Evolutionary conservation across 1,140 invertebrate genomes (phyloP).

Genomic region (Lithobius niger): DNA sequence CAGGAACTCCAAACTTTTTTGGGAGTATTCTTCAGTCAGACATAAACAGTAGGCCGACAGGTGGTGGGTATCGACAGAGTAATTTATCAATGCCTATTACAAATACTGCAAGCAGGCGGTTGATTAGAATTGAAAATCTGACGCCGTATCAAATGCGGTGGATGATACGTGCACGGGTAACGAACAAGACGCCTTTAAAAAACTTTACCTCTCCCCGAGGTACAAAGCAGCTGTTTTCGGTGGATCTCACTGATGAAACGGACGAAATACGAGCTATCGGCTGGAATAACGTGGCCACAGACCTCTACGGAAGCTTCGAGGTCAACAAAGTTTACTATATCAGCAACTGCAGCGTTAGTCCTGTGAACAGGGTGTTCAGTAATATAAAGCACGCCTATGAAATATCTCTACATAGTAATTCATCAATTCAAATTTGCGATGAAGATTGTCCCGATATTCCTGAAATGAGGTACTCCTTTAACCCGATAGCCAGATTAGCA

Average conservation of each 20-base stretch:
- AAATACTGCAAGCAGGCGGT: too few relatives aligned
- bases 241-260: constrained; percentile 83
- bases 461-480: constrained; percentile 66
- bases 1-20: too few relatives aligned
- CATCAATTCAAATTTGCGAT: constrained; percentile 55
- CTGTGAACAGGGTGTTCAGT: constrained; percentile 81
- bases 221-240: constrained; percentile 84
- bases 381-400: constrained; percentile 89
- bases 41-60: too few relatives aligned
- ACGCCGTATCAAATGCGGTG: too few relatives aligned
- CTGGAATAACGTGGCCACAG: constrained; percentile 79
- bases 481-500: constrained; percentile 59
- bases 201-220: constrained; percentile 84
- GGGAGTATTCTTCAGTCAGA: too few relatives aligned
- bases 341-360: constrained; percentile 62
- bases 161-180: constrained; percentile 83
- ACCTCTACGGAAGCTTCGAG: constrained; percentile 80
- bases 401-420: constrained; percentile 70
- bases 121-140: too few relatives aligned
- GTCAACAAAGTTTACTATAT: constrained; percentile 67
- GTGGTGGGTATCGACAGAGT: too few relatives aligned
- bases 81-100: too few relatives aligned
- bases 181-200: constrained; percentile 62
- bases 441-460: constrained; percentile 53
- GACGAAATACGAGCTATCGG: constrained; percentile 91